Base-by-base conservation (phyloP, 2,113 vertebrate species). In the Rutilus rutilus region DNA sequence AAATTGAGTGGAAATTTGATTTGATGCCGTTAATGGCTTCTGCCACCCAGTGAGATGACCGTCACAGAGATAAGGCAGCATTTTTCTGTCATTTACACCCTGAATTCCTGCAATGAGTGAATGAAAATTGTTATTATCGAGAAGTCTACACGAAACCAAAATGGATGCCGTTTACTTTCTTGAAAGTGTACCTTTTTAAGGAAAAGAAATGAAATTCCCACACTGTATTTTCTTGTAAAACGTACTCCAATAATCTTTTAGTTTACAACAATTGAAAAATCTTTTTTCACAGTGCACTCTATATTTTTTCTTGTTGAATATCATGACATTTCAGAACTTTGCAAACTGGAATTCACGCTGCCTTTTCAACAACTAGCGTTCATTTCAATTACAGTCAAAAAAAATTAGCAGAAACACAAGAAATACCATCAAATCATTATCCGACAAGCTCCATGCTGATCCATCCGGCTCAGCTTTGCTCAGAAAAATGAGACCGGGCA, bases 1-100 rank as follows among this genome's bases (percentile, higher is more conserved):
- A 77, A 82, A 84, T 75, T 81, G 65, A 80, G n/a, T 47, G 54
- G 54, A 86, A 75, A 86, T 36, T 50, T 60, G 54, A 77, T 82
- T 75, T 50, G 67, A 75, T 23, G 47, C 62, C 5, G 27, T 75
- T 86, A 86, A 86, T 39, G 25, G 85, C 57, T 42, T 81, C 62
- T 36, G 67, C 71, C 67, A 81, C 67, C 42, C 52, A n/a, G 42
- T 57, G 64, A 85, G 85, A 76, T 23, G 14, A 82, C n/a, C 42
- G 11, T 62, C 36, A 86, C 47, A 42, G 23, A 47, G 52, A 45
- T 45, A 78, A 25, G 17, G 33, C 67, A 62, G 30, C 1, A 57
- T 78, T 78, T 59, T 25, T 12, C 33, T 57, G 2, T 27, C 60
- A 75, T 75, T 65, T 82, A n/a, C 54, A 27, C 0, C 76, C 39